Percentiles rank a stretch among this genome's conserved stretches.
Conservation (phyloP, 1,140 invertebrate species). For the Pentalonia nigronervosa region DNA sequence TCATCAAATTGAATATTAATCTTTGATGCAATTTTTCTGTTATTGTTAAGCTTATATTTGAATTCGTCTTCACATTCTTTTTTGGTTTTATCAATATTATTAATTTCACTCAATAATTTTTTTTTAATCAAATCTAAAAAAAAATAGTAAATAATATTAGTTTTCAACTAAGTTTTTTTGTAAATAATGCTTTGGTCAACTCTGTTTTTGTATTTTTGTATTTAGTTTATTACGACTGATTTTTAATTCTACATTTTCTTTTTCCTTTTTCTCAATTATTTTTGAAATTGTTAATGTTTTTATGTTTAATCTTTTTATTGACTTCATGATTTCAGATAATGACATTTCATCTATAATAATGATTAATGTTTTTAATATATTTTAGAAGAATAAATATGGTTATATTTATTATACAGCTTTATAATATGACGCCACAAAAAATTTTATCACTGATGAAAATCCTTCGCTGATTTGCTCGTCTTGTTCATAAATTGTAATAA, state of each 20-base stretch:
- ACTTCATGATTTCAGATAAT: neutral
- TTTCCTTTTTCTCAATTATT: neutral
- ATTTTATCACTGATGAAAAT: neutral
- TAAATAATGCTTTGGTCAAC: neutral
- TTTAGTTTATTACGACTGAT: neutral
- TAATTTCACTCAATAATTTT: neutral
- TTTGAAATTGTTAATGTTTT: neutral
- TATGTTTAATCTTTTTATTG: neutral
- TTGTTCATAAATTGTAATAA: neutral
- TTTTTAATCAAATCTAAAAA: neutral
- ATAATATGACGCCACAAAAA: neutral
- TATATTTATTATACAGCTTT: neutral
- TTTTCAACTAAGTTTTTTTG: neutral
- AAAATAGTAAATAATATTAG: neutral
- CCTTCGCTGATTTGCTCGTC: neutral
- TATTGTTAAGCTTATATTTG: neutral
- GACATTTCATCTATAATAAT: neutral
- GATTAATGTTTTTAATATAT: neutral
- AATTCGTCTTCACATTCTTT: constrained; percentile 12
- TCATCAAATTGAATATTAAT: constrained; percentile 22
- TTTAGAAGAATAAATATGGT: neutral
- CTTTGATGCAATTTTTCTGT: neutral
- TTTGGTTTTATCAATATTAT: neutral
- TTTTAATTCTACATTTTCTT: neutral
- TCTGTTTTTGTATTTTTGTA: constrained; percentile 5